These are phyloP conservation scores for Alectoris magna DNA, from an alignment of 2,797 vertebrate genomes.

Conservation along the genomic window DNA sequence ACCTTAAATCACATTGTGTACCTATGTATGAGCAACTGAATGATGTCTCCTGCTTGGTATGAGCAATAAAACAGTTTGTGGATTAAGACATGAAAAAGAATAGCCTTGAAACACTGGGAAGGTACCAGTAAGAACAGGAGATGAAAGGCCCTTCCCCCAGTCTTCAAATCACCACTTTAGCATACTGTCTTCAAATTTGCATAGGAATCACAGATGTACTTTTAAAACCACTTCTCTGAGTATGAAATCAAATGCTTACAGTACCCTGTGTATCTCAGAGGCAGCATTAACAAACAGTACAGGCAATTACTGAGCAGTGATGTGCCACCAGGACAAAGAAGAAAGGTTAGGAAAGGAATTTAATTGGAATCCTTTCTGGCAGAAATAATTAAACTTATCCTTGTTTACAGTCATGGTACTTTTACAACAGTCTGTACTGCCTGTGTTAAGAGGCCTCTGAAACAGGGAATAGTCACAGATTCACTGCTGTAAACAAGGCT, in stretches of 20 bases:
- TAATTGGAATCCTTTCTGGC: not conserved
- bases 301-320: not conserved
- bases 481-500: not conserved
- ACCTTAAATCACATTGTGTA: not conserved
- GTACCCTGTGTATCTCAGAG: rapidly evolving
- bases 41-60: too few relatives aligned
- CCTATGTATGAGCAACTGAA: not conserved
- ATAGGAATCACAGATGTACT: not conserved
- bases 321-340: not conserved
- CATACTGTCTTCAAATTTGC: not conserved
- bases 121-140: not conserved
- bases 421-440: not conserved
- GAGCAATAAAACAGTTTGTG: not conserved
- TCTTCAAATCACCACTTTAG: not conserved
- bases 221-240: not conserved
- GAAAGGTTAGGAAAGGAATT: not conserved
- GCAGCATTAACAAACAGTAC: not conserved
- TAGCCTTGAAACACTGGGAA: not conserved
- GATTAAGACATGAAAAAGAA: not conserved
- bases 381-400: constrained; percentile 11
- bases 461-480: not conserved
- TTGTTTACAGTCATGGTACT: not conserved
- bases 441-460: not conserved
- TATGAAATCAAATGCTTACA: not conserved
- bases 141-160: not conserved